Conservation (phyloP, 2,797 vertebrate genomes). For the Furcifer pardalis region DNA sequence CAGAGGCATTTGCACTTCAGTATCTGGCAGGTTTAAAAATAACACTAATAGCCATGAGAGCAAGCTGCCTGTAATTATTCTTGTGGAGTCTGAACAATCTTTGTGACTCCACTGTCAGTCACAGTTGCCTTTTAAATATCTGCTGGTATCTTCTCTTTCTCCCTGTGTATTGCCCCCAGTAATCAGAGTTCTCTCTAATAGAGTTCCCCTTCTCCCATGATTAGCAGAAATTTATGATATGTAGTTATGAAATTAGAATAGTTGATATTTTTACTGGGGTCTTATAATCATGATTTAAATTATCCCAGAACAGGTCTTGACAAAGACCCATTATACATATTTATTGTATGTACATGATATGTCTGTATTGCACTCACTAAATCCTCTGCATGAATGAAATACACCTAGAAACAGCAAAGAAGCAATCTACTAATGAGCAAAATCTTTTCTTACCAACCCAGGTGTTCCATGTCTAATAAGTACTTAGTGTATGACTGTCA, state of each 20-base stretch:
- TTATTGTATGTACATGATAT: background rate
- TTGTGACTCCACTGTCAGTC: conserved; percentile 47
- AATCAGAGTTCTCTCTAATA: conserved; percentile 22
- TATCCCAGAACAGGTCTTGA: conserved; percentile 32
- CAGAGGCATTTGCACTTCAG: conserved; percentile 56
- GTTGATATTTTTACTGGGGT: conserved; percentile 22
- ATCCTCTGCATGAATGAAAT: background rate
- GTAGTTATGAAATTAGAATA: conserved; percentile 45
- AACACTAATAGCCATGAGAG: conserved; percentile 22
- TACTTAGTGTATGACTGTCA: background rate
- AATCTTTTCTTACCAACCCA: background rate
- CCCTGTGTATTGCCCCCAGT: conserved; percentile 24
- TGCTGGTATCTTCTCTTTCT: conserved; percentile 27
- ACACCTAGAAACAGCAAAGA: background rate
- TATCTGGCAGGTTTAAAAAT: conserved; percentile 63
- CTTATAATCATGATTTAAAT: conserved; percentile 43
- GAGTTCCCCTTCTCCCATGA: conserved; percentile 33
- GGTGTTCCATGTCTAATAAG: background rate
- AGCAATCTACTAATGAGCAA: background rate
- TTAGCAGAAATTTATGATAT: conserved; percentile 30
- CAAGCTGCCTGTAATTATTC: conserved; percentile 52
- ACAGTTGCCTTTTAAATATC: conserved; percentile 44
- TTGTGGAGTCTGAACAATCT: conserved; percentile 51
- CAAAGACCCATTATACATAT: conserved; percentile 47
- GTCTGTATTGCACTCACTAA: background rate